Base-by-base conservation (phyloP, 2,888 invertebrate genomes). In the Strigamia transsilvanica region DNA sequence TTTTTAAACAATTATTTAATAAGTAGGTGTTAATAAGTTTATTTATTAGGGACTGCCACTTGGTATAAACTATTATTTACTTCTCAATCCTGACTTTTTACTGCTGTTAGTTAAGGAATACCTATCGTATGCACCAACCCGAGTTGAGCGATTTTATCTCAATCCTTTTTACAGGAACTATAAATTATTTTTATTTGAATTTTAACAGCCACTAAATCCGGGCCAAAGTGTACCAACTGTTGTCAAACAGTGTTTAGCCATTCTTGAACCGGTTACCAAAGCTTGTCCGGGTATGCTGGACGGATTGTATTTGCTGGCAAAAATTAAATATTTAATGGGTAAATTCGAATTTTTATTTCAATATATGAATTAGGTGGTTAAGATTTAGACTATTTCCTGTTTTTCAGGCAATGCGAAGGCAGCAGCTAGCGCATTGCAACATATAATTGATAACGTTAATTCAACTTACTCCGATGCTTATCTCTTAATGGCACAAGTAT, bases 61-160 rank as follows among this genome's bases (percentile, higher is more conserved):
- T 86, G 94, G 96, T 21, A 90, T 93, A 32, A 90, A 91, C 7
- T 96, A 96, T 87, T 90, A 96, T 73, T 90, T 91, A 83, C 88
- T 90, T 80, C 89, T 98, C 79, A 94, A 98, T 89, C 95, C 97
- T 0, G 94, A 96, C 88, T 94, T 98, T 86, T 89, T 97, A 82
- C 87, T 97, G 15, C 92, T 94, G 85, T 90, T 97, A 15, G 92
- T 93, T 80, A 91, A 92, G 83, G 93, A 94, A 86, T 93, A 94
- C 86, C 91, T 96, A 83, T 90, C 92, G 82, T 93, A 93, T 86
- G 90, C 89, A 32, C 90, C 90, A 18, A 87, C 87, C 81, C 87
- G 88, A 85, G 83, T 83, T 27, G 77, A 27, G 27, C 1, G 27
- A 27, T 27, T 27, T 27, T 27, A 27, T 27, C 27, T 27, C 1